phyloP scores from a whole-genome alignment of 64 coral and sea anemone species.

The Orbicella faveolata region DNA sequence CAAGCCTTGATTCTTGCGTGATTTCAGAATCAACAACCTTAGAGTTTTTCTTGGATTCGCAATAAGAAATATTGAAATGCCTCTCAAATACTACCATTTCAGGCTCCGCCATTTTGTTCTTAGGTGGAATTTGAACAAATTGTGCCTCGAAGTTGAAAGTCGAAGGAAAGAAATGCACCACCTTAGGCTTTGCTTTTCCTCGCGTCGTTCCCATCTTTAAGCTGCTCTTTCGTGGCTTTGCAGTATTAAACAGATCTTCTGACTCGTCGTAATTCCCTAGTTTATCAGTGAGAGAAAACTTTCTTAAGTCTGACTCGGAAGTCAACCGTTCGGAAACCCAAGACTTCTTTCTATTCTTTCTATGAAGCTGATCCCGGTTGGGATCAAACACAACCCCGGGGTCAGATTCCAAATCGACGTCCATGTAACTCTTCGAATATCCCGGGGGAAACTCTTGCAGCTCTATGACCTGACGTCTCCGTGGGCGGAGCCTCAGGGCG shows the following conservation, averaged over 20 bases:
- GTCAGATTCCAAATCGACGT: slow-evolving; percentile 30
- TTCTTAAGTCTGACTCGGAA: slow-evolving; percentile 27
- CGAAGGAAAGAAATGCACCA: slow-evolving; percentile 36
- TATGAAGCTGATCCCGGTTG: background rate
- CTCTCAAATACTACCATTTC: background rate
- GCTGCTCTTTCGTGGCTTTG: slow-evolving; percentile 24
- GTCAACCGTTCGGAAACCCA: background rate
- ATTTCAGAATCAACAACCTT: background rate
- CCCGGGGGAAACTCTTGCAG: slow-evolving; percentile 36
- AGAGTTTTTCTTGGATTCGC: background rate
- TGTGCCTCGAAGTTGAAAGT: slow-evolving; percentile 17
- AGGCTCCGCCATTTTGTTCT: background rate
- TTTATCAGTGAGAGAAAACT: slow-evolving; percentile 14
- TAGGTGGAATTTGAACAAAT: slow-evolving; percentile 22
- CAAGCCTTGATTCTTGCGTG: background rate
- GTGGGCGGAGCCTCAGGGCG: slow-evolving; percentile 2
- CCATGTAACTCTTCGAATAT: slow-evolving; percentile 29
- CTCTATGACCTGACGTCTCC: slow-evolving; percentile 33
- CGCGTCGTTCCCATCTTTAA: background rate
- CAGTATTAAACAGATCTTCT: background rate
- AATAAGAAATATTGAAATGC: background rate
- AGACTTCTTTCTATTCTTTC: background rate
- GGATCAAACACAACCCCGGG: slow-evolving; percentile 29
- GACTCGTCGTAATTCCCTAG: background rate
- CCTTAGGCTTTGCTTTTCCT: slow-evolving; percentile 5